These are phyloP conservation scores for Helostoma temminkii DNA, from an alignment of 2,797 vertebrate genomes.

Conservation along the genomic window DNA sequence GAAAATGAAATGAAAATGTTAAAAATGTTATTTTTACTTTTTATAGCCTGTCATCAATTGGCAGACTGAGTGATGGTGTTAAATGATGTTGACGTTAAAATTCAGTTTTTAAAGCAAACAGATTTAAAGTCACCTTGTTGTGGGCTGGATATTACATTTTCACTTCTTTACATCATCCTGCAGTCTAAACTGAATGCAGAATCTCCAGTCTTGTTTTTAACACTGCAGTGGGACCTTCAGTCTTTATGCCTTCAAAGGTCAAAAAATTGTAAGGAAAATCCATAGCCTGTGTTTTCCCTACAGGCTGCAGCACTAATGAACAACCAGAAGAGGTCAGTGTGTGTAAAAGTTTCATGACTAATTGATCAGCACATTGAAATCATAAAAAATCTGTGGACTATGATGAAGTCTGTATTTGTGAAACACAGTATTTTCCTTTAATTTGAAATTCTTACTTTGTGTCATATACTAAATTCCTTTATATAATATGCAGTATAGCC, in stretches of 20 bases:
- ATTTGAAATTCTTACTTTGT: background rate
- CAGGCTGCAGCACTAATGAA: background rate
- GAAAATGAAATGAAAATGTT: background rate
- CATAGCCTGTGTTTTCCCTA: background rate
- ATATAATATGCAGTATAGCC: too few relatives aligned
- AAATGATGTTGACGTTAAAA: constrained; percentile 4
- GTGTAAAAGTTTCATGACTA: background rate
- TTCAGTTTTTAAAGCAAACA: constrained; percentile 19
- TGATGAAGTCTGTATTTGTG: background rate
- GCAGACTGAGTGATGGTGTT: background rate
- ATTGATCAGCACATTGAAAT: background rate
- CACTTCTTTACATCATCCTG: background rate
- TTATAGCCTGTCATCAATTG: background rate
- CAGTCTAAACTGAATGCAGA: background rate
- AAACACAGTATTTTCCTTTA: background rate
- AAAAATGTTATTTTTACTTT: constrained; percentile 15
- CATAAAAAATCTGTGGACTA: background rate
- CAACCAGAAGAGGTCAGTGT: constrained; percentile 46
- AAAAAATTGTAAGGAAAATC: constrained; percentile 7
- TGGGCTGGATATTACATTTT: too few relatives aligned
- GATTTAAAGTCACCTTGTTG: background rate
- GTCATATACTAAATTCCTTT: background rate
- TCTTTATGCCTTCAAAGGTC: background rate
- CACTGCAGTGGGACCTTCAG: background rate
- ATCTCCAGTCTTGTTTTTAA: constrained; percentile 1